These are phyloP conservation scores for Crocuta crocuta DNA, from an alignment of 2,113 vertebrate genomes.

Conservation along the genomic window DNA sequence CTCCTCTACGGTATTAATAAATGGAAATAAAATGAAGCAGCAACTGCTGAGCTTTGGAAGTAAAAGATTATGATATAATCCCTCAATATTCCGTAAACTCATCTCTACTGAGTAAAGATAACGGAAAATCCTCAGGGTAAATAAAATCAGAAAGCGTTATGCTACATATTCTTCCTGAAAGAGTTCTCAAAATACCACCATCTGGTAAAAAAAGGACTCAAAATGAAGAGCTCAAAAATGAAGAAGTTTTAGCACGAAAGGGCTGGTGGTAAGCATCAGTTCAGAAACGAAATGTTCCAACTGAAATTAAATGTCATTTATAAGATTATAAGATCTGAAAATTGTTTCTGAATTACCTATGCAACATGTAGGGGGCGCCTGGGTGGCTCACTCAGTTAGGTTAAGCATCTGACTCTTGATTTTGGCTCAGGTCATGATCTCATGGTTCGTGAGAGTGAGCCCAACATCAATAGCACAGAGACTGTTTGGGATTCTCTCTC, in stretches of 20 bases:
- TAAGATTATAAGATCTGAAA: neutral
- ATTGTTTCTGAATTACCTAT: neutral
- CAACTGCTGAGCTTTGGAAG: neutral
- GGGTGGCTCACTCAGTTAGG: too few species aligned
- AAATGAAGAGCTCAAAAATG: constrained; percentile 26
- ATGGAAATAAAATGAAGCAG: constrained; percentile 15
- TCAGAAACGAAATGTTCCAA: constrained; percentile 16
- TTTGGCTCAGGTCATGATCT: too few species aligned
- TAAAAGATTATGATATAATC: neutral
- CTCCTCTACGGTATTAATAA: neutral
- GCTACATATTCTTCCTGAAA: neutral
- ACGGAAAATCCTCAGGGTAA: neutral
- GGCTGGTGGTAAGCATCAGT: neutral
- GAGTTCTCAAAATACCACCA: neutral
- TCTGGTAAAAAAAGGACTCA: neutral
- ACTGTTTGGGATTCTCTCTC: too few species aligned
- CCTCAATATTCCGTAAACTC: neutral
- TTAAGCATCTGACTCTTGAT: too few species aligned
- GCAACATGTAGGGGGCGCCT: too few species aligned
- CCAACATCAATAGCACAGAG: too few species aligned
- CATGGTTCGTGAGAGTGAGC: too few species aligned
- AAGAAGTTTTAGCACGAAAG: neutral
- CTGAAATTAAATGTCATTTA: constrained; percentile 32
- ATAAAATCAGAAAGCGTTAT: neutral
- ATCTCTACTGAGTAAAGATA: neutral